Conservation (phyloP, 2,797 vertebrate genomes). For the Hephaestus fuliginosus region DNA sequence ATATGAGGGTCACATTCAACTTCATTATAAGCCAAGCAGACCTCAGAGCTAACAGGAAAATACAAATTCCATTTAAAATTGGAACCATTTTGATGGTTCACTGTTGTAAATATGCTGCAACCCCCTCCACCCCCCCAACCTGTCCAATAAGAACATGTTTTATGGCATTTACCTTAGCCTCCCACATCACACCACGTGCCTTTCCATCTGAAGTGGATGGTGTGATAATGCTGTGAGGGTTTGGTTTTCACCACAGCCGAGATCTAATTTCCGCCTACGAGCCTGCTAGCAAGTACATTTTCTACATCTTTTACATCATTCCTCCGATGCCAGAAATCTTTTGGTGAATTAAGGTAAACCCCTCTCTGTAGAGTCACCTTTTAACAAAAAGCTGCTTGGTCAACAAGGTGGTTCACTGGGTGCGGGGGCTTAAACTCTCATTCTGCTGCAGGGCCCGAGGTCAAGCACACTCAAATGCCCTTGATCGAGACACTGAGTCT, state of each 20-base stretch:
- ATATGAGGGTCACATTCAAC: conserved; percentile 19
- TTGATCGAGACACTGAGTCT: conserved; percentile 30
- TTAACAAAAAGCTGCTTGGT: conserved; percentile 12
- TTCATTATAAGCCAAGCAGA: conserved; percentile 5
- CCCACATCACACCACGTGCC: conserved; percentile 28
- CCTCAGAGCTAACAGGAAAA: conserved; percentile 18
- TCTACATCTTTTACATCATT: not conserved
- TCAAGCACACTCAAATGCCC: conserved; percentile 36
- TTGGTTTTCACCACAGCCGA: conserved; percentile 8
- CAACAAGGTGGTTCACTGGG: conserved; percentile 8
- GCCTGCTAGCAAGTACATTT: not conserved
- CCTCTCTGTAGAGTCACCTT: not conserved
- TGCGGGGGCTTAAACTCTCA: not conserved
- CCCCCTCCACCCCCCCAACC: not conserved
- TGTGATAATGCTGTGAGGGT: conserved; percentile 11
- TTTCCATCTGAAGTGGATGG: not conserved
- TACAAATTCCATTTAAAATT: conserved; percentile 5
- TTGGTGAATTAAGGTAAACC: not conserved
- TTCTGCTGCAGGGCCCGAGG: conserved; percentile 28
- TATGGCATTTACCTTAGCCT: conserved; percentile 54
- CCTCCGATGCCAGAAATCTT: conserved; percentile 3
- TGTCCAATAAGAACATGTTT: conserved; percentile 38
- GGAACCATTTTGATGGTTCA: not conserved
- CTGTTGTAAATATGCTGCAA: not conserved
- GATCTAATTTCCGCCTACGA: conserved; percentile 5